Evolutionary conservation across 2,797 vertebrate species (phyloP), one percentile per base, ranked within the genome.

Genomic region (Urosaurus nigricauda): DNA sequence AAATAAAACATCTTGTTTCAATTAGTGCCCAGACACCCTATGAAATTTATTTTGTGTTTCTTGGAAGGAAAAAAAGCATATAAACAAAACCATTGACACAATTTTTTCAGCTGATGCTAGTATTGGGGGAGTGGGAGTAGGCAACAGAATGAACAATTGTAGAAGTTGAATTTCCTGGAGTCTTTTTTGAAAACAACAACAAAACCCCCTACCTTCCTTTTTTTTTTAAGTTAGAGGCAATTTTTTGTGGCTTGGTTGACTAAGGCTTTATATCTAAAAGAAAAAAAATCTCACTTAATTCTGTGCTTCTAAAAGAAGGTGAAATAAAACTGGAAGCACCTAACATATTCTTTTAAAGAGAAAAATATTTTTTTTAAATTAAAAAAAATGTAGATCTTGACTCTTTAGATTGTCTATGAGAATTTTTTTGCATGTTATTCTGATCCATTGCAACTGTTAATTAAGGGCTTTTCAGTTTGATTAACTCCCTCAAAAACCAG

Each of bases 401-500:
- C 14, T 83, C 32, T 58, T 75, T 73, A 58, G 35, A 71, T 40
- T 43, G 5, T 24, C 8, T 24, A 58, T 79, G 85, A 70, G 32
- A 5, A 88, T 75, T 75, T 58, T 21, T 0, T 35, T 40, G 26
- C 19, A 81, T 26, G 32, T 37, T 43, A 4, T 51, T 58, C 35
- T 56, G 68, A 70, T 84, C 37, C 75, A 6, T 90, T 70, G 70
- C 85, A 87, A 21, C 40, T 75, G 14, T 1, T 35, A 85, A 89
- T 88, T 51, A 40, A 63, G 37, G 74, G 12, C 47, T 88, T 92
- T 86, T 93, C 56, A 63, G 56, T 87, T n/a, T 60, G 21, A 87
- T 79, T 81, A 87, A 75, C 26, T 74, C 53, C 37, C 65, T 74
- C 5, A 82, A 81, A 87, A 58, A 83, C 80, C 80, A 88, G 87